These are phyloP conservation scores for Prietella phreatophila DNA, from an alignment of 2,113 vertebrate genomes.

Conservation along the genomic window DNA sequence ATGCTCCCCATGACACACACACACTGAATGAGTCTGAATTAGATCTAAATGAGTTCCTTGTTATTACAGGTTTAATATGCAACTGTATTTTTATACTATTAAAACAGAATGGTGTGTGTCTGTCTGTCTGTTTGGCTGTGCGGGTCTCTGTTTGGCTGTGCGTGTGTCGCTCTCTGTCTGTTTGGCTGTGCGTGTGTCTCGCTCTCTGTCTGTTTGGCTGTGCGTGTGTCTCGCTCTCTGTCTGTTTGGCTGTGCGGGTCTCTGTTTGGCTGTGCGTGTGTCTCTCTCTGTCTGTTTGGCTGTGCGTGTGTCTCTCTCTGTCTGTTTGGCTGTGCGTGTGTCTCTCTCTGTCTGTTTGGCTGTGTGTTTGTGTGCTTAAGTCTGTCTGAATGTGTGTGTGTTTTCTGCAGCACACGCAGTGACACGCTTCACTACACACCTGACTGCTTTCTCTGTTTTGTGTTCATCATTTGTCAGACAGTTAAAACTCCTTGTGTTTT, in stretches of 20 bases:
- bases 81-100: background rate
- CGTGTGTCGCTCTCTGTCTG: too few species aligned
- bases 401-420: background rate
- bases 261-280: too few species aligned
- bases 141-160: too few species aligned
- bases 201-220: too few species aligned
- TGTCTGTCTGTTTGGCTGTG: too few species aligned
- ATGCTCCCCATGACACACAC: background rate
- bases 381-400: background rate
- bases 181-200: too few species aligned
- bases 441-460: slow-evolving; percentile 49
- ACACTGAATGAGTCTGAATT: background rate
- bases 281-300: too few species aligned
- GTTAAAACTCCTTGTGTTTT: background rate
- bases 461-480: slow-evolving; percentile 43
- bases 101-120: background rate
- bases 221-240: too few species aligned
- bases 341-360: background rate
- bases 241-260: too few species aligned
- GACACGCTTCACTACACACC: slow-evolving; percentile 26
- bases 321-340: too few species aligned
- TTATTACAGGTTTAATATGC: background rate
- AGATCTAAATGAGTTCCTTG: background rate
- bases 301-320: background rate
- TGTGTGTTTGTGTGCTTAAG: too few species aligned